Evolutionary conservation across 2,113 vertebrate species (phyloP).

Genomic region (Perccottus glenii): DNA sequence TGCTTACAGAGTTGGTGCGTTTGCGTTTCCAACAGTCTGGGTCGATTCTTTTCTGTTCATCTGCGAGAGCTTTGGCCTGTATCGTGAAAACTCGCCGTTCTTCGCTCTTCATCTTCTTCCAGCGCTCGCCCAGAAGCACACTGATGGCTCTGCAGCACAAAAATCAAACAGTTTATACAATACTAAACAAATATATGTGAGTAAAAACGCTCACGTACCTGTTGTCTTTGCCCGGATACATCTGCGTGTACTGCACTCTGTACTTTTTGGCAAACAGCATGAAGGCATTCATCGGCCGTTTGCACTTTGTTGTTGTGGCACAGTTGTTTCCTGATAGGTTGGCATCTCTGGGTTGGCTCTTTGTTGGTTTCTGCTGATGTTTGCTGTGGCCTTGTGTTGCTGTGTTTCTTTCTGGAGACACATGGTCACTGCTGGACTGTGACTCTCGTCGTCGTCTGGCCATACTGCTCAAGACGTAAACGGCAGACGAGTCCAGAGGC

Average conservation of each 20-base stretch:
- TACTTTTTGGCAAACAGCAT: slow-evolving; percentile 99
- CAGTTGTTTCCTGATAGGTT: slow-evolving; percentile 82
- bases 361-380: slow-evolving; percentile 76
- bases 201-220: slow-evolving; percentile 76
- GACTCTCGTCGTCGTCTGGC: slow-evolving; percentile 92
- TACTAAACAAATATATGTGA: background rate
- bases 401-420: slow-evolving; percentile 79
- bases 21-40: slow-evolving; percentile 99
- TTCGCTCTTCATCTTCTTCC: slow-evolving; percentile 98
- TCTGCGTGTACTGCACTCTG: slow-evolving; percentile 97
- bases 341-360: slow-evolving; percentile 80
- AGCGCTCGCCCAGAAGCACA: slow-evolving; percentile 96
- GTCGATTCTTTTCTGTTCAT: slow-evolving; percentile 97
- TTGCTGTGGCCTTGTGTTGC: too few species aligned
- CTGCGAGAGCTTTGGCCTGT: slow-evolving; percentile 96
- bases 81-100: slow-evolving; percentile 92
- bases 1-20: slow-evolving; percentile 92
- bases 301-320: slow-evolving; percentile 90
- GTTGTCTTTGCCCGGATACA: slow-evolving; percentile 99
- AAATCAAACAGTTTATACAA: background rate
- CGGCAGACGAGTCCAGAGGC: slow-evolving; percentile 95
- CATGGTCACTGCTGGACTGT: slow-evolving; percentile 86
- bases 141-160: slow-evolving; percentile 91
- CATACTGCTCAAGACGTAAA: slow-evolving; percentile 97
- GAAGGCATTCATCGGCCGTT: slow-evolving; percentile 99